Conservation (phyloP, 2,888 invertebrate species). For the Hirtodrosophila duncani region DNA sequence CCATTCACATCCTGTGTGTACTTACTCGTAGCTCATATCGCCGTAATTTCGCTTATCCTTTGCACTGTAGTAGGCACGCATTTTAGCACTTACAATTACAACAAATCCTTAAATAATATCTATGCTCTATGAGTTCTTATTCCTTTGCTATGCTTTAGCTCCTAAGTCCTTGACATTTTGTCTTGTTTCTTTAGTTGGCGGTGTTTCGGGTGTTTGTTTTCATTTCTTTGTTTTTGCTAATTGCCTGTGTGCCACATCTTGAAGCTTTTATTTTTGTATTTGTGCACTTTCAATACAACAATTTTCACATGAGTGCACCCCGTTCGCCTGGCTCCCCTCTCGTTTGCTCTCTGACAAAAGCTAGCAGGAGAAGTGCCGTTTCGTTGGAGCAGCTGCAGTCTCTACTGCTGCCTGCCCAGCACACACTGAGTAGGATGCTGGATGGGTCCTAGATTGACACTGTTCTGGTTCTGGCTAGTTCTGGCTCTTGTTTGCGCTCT, state of each 20-base stretch:
- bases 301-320: slow-evolving; percentile 47
- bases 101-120: slow-evolving; percentile 27
- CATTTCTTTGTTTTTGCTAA: slow-evolving; percentile 30
- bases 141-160: not conserved
- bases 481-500: not conserved
- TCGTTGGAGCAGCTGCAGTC: slow-evolving; percentile 30
- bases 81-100: slow-evolving; percentile 37
- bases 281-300: slow-evolving; percentile 47
- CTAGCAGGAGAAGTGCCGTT: not conserved
- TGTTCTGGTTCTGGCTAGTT: slow-evolving; percentile 1
- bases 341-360: not conserved
- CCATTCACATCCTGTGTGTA: slow-evolving; percentile 12
- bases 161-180: slow-evolving; percentile 58
- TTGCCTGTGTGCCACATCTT: slow-evolving; percentile 48
- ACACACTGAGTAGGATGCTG: slow-evolving; percentile 41
- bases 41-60: slow-evolving; percentile 69
- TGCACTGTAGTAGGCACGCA: slow-evolving; percentile 65
- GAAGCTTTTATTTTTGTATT: slow-evolving; percentile 10
- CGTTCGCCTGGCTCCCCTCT: not conserved
- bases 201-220: slow-evolving; percentile 8
- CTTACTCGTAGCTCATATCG: slow-evolving; percentile 74
- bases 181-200: not conserved
- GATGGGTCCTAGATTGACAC: slow-evolving; percentile 9
- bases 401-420: slow-evolving; percentile 38
- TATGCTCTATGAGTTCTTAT: slow-evolving; percentile 12